Base-by-base conservation (phyloP, 2,797 vertebrate genomes). In the Lacerta agilis region DNA sequence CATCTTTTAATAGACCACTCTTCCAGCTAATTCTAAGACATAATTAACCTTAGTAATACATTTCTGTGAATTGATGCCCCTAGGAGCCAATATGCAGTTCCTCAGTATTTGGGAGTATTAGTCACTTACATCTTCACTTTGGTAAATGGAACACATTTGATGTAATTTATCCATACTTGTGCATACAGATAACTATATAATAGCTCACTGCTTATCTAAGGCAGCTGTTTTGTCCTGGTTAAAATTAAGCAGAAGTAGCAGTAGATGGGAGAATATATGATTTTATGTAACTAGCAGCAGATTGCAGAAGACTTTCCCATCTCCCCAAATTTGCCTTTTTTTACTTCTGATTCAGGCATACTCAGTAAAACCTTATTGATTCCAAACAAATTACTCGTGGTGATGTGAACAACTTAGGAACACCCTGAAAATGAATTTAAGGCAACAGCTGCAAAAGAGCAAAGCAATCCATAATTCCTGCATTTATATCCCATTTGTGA, bases 111-210 rank as follows among this genome's bases (percentile, higher is more conserved):
- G 8, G 11, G n/a, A 82, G 2, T 3, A 88, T 87, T 86, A 82
- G 64, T 78, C 64, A 33, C 8, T 27, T 88, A 80, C 10, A 79
- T 83, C 36, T 90, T 91, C 71, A 29, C 6, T 92, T 90, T 87
- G 45, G 55, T 87, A 90, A 94, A 90, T 36, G 5, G n/a, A 87
- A 41, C 0, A 85, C 8, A 41, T 90, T 92, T 93, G 83, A 82
- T 55, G 5, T 41, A 55, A 85, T 84, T 33, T 91, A 27, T 72
- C 36, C 72, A 33, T 41, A 72, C 7, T 91, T 33, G 11, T 81
- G 17, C 4, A 9, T 66, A 86, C 2, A 90, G 23, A 73, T 38
- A 89, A 85, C n/a, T 49, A 72, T 89, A 71, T 86, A 87, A 88
- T 3, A 0, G 45, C 79, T 83, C 77, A 43, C 29, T 81, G 38